phyloP scores from a whole-genome alignment of 2,888 invertebrate genomes.

The Dusona sp. region DNA sequence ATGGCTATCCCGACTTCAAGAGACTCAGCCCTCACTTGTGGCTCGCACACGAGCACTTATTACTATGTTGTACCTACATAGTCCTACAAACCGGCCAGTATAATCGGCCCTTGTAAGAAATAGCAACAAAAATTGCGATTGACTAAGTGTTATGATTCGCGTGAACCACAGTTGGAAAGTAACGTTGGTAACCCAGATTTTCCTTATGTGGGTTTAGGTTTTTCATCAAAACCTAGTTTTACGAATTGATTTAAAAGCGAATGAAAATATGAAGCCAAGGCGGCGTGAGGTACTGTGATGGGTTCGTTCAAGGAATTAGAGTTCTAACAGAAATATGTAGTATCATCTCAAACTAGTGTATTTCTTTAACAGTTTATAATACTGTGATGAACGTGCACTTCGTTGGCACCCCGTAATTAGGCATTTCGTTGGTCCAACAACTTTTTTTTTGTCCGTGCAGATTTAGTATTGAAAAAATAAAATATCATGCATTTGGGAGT shows the following conservation, averaged over 20 bases:
- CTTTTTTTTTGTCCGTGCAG: no score
- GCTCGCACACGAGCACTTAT: slow-evolving; percentile 35
- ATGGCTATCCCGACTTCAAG: slow-evolving; percentile 77
- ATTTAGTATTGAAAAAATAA: no score
- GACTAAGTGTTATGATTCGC: neutral
- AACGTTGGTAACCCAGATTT: neutral
- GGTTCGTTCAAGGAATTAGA: no score
- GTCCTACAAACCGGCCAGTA: neutral
- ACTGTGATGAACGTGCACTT: no score
- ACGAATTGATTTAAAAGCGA: neutral
- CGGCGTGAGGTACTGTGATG: no score
- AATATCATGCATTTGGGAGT: no score
- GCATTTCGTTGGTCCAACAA: no score
- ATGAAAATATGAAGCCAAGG: no score
- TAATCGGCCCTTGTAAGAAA: slow-evolving; percentile 2
- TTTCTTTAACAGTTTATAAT: no score
- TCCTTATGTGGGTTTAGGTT: neutral
- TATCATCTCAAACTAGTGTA: no score
- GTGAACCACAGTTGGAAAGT: neutral
- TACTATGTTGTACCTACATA: neutral
- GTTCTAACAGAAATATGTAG: no score
- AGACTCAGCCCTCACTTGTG: slow-evolving; percentile 49
- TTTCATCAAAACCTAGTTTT: neutral
- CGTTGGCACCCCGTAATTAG: no score
- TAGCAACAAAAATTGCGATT: neutral